Evolutionary conservation across 2,888 invertebrate species (phyloP).

Genomic region (Torymus texanus): DNA sequence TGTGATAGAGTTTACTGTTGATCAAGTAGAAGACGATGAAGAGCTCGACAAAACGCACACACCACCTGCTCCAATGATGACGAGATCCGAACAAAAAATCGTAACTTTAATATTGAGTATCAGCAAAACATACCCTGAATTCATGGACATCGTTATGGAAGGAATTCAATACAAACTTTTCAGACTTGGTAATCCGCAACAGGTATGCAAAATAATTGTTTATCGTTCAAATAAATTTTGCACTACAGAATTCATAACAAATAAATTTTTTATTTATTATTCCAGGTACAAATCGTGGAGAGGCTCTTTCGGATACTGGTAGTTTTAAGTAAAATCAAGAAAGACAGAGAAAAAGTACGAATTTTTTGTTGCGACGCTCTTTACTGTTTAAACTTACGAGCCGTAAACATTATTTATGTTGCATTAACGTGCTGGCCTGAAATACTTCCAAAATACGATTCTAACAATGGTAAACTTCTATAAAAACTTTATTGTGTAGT

Average conservation of each 20-base stretch:
- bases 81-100: conserved; percentile 73
- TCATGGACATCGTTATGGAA: conserved; percentile 60
- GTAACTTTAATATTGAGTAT: conserved; percentile 71
- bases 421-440: conserved; percentile 75
- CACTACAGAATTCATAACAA: conserved; percentile 32
- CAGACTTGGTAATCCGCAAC: conserved; percentile 53
- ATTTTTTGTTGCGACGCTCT: conserved; percentile 75
- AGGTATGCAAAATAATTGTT: conserved; percentile 49
- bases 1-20: conserved; percentile 62
- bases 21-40: conserved; percentile 61
- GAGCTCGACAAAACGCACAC: conserved; percentile 70
- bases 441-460: conserved; percentile 72
- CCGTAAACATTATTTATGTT: conserved; percentile 71
- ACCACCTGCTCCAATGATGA: conserved; percentile 76
- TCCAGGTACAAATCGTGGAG: conserved; percentile 61
- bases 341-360: conserved; percentile 74
- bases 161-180: conserved; percentile 67
- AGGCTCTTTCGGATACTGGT: conserved; percentile 64
- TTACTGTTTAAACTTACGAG: conserved; percentile 72
- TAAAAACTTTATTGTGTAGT: conserved; percentile 51
- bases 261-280: conserved; percentile 46
- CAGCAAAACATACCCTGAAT: conserved; percentile 64
- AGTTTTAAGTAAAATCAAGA: conserved; percentile 67
- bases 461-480: conserved; percentile 61
- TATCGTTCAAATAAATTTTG: conserved; percentile 14